Evolutionary conservation across 1,140 invertebrate species (phyloP), one percentile per base, ranked within the genome.

Genomic region (Steinernema feltiae): DNA sequence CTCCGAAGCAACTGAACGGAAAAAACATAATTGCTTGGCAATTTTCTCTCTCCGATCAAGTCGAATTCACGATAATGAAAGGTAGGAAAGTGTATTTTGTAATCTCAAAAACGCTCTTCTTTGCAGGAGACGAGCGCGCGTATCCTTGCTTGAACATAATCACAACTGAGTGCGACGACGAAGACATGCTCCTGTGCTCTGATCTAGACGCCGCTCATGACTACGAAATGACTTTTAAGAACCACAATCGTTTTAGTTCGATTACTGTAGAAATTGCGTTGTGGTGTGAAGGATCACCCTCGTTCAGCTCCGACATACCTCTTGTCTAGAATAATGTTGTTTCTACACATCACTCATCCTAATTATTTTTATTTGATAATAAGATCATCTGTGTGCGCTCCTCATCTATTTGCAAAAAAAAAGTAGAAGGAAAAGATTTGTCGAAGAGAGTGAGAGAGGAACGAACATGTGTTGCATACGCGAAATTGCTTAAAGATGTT

Each of bases 51-150:
- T 12, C 69, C 1, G n/a, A 74, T 27, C 30, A 72, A 74, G 27
- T 12, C 3, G 46, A 69, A 18, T 21, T 31, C 29, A 30, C 30
- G 31, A 32, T 29, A 15, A 21, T 73, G 2, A 75, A 71, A 15
- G 24, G 46, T 75, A 63, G 3, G 24, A 15, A 15, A 7, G 3
- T 15, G 3, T 63, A 63, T 15, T 27, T n/a, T n/a, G n/a, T n/a
- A 27, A 21, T 63, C 53, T 63, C 53, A 70, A 71, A 12, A 63
- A 27, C 17, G 24, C n/a, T 71, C 12, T 31, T 30, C 27, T 76
- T 76, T 76, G n/a, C 18, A 72, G 74, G 71, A 48, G 74, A 74
- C 29, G n/a, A 48, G n/a, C 74, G 35, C 3, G 74, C 74, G 12
- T 76, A 76, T 46, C 74, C 74, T 7, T 48, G 41, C 21, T 71